Evolutionary conservation across 2,888 invertebrate species (phyloP), one percentile per base, ranked within the genome.

Genomic region (Ommatoiulus sabulosus): DNA sequence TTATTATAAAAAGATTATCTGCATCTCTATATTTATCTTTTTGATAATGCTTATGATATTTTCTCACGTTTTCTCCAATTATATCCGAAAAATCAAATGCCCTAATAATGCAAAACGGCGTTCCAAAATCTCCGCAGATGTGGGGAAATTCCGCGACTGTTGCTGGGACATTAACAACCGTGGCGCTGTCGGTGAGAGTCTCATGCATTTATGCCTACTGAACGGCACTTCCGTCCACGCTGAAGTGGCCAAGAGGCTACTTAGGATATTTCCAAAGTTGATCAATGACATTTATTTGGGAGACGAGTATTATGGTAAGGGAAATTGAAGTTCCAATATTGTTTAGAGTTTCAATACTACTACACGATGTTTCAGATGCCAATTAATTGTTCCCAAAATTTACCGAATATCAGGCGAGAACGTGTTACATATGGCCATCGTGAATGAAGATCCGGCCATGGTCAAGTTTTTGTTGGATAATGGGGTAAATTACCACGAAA

Each of bases 361-460:
- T 20, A 7, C 48, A 48, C 63, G n/a, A n/a, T 15, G 52, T 52
- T 52, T 15, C 52, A 48, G 35, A 35, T 35, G 35, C 35, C 35
- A 48, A 48, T 48, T 48, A 48, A 48, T 48, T 48, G 6, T 17
- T 57, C 0, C 17, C 20, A 20, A 63, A 48, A 48, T n/a, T n/a
- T 20, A 20, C 63, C 5, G n/a, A n/a, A 20, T 63, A 2, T n/a
- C 88, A 97, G 93, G 98, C 1, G 99, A 99, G 92, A 98, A 96
- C 92, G 97, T 97, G 0, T 94, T 99, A 1, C 99, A 99, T 92
- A 98, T 99, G 92, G 98, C 99, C 4, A 98, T 99, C 91, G 98
- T 99, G 0, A 99, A 99, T 93, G 99, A 99, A 92, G 99, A 99
- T 92, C 98, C 98, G 0, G 96, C 97, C 0, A 98, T 99, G 97